Evolutionary conservation across 1,140 invertebrate genomes (phyloP), one percentile per base, ranked within the genome.

Genomic region (Eupristina koningsbergeri): DNA sequence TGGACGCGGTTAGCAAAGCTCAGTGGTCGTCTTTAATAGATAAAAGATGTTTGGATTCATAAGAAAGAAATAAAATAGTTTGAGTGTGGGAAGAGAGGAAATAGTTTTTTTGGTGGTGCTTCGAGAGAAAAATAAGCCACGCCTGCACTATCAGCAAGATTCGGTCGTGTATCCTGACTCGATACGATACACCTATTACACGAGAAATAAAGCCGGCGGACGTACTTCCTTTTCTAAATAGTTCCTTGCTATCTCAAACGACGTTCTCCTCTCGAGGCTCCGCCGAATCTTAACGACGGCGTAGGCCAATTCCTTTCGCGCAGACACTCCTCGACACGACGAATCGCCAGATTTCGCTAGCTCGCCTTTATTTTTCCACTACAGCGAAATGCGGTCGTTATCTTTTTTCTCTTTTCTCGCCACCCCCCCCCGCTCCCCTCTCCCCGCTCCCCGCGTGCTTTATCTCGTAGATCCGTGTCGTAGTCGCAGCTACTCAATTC

Each of bases 401-500:
- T 84, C 84, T 76, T 86, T 87, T 80, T 71, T 81, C 6, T 9
- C 19, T 78, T 41, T 31, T 76, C 29, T 58, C 31, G 69, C 61
- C 29, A 22, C 34, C 36, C 45, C 61, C 29, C 22, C 34, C 45
- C 47, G 41, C 77, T 58, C 69, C 61, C 45, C 53, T 19, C 41
- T 83, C 78, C 79, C 74, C 82, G n/a, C 86, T 84, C 84, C 80
- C 71, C 61, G 26, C 58, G 26, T 71, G 73, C 71, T 80, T 78
- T 81, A 87, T 86, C 85, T 85, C 83, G 84, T 85, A 85, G 86
- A 82, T 75, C 80, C 86, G 86, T 77, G 85, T 88, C 87, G 88
- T 89, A 88, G 88, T 89, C 85, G 85, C 87, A 88, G 89, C 90
- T 88, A 89, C 89, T 91, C 90, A 89, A 89, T 90, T 89, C 86